phyloP scores from a whole-genome alignment of 2,888 invertebrate species.

The Eulithis testata region DNA sequence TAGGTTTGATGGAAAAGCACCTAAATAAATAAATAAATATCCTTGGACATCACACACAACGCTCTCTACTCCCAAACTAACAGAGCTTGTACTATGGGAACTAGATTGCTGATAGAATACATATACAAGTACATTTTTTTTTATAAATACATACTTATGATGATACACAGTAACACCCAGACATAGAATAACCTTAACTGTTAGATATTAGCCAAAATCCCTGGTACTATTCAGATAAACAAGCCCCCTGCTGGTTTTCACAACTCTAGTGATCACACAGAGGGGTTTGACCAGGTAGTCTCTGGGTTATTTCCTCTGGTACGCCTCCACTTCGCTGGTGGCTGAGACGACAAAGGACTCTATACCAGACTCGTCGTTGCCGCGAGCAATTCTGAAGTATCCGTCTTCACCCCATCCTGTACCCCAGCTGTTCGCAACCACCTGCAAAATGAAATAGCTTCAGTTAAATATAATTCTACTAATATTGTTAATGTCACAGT shows the following conservation, averaged over 20 bases:
- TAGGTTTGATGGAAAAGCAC: too few species aligned
- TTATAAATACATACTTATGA: too few species aligned
- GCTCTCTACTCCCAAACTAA: too few species aligned
- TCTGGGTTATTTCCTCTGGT: conserved; percentile 67
- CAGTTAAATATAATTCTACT: too few species aligned
- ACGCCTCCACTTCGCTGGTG: conserved; percentile 86
- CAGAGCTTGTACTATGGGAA: too few species aligned
- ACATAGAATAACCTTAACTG: background rate
- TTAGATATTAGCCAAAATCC: conserved; percentile 59
- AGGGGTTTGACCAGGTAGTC: conserved; percentile 62
- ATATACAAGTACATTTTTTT: too few species aligned
- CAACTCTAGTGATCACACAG: conserved; percentile 60
- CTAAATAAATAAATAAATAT: too few species aligned
- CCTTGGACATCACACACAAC: too few species aligned
- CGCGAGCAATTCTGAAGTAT: conserved; percentile 93
- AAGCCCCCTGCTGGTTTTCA: conserved; percentile 60
- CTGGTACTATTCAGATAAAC: conserved; percentile 65
- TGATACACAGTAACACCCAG: too few species aligned
- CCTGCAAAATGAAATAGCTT: conserved; percentile 83
- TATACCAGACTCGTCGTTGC: conserved; percentile 94
- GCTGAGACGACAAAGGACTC: conserved; percentile 94
- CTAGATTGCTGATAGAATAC: too few species aligned
- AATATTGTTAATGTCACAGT: too few species aligned
- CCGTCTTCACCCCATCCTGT: conserved; percentile 95
- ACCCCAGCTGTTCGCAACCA: conserved; percentile 98